These are phyloP conservation scores for Archivesica marissinica DNA, from an alignment of 1,140 invertebrate genomes.

Conservation along the genomic window DNA sequence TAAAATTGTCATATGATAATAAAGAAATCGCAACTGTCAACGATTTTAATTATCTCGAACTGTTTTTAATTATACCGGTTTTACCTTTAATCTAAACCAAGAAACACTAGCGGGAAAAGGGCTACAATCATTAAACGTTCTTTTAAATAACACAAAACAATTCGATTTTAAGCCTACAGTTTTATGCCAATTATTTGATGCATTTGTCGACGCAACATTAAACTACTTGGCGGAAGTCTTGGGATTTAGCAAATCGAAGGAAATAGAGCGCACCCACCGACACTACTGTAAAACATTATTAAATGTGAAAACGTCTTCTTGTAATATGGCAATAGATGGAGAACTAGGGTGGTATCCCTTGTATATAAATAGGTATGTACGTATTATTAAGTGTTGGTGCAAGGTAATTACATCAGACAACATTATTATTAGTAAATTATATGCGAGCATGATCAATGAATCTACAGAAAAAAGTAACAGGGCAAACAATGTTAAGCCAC, in stretches of 20 bases:
- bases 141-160: neutral
- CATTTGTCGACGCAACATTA: neutral
- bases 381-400: neutral
- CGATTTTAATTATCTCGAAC: slow-evolving; percentile 9
- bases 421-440: neutral
- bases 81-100: slow-evolving; percentile 9
- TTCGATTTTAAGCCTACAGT: neutral
- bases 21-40: slow-evolving; percentile 1
- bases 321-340: neutral
- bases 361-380: neutral
- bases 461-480: neutral
- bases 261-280: neutral
- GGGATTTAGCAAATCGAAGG: neutral
- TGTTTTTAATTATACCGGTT: slow-evolving; percentile 24
- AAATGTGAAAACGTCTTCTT: neutral
- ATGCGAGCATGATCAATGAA: neutral
- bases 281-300: slow-evolving; percentile 1
- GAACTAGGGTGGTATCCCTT: neutral
- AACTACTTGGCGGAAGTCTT: neutral
- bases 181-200: neutral
- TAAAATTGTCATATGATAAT: slow-evolving; percentile 11
- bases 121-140: neutral
- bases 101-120: neutral
- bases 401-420: no score
- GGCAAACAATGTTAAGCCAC: neutral